Evolutionary conservation across 37 sponge, comb jelly and placozoan species (phyloP), one percentile per base, ranked within the genome.

Genomic region (Diacarnus erythraeanus): DNA sequence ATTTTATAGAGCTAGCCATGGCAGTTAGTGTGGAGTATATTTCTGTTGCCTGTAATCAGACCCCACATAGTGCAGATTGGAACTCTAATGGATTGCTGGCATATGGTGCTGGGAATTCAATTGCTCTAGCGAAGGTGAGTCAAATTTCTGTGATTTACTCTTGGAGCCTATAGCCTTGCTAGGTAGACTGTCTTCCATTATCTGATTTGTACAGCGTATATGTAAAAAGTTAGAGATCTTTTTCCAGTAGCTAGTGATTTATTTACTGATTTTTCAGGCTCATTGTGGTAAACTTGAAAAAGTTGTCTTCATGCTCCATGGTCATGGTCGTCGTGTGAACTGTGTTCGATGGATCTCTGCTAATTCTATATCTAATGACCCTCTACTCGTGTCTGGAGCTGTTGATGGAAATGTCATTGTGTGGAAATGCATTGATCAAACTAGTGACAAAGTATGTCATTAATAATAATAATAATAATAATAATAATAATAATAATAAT

Each of bases 321-420:
- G 92, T 2, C 94, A 94, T 70, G 84, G 42, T 0, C 82, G 68
- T 1, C 58, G 78, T 8, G 94, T 94, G 38, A 94, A 94, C 71
- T 94, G 94, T 80, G 92, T 94, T 1, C 42, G 38, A 12, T 94
- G 87, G 84, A 61, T 91, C 33, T 70, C 26, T 25, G 26, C 44
- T 65, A 40, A 22, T 26, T 29, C 75, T 4, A 9, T 33, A 8
- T 6, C 20, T 22, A n/a, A 12, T 29, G 36, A 0, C 5, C 8
- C 43, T 34, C 87, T 86, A 64, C 47, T 93, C 3, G 27, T 86
- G 2, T 86, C 94, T n/a, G 94, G 94, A 18, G 42, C 80, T 27
- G 86, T 77, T 23, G 94, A 93, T 69, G 78, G 56, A 22, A 69
- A 72, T 9, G 65, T 93, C 27, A 82, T 81, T 31, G 72, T 93